A percentile compares a stretch with the other conserved stretches of the same genome.
Conservation (phyloP, 2,113 vertebrate species). For the Notiomystis cincta region DNA sequence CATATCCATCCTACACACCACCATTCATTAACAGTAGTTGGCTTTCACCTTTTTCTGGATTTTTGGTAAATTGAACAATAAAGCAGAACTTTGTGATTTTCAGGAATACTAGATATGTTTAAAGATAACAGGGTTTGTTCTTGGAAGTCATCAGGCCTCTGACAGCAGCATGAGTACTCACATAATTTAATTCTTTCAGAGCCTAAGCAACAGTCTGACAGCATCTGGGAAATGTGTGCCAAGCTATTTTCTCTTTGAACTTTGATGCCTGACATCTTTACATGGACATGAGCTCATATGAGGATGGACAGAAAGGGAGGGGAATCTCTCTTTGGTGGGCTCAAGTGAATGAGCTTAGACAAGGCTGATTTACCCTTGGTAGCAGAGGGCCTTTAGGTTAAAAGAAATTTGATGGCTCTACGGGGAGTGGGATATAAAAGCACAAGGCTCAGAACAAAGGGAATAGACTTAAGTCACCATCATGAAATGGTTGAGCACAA, state of each 20-base stretch:
- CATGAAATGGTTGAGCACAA: neutral
- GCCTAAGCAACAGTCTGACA: conserved; percentile 33
- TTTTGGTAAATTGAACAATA: neutral
- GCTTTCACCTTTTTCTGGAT: neutral
- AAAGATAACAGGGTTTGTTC: neutral
- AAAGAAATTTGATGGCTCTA: conserved; percentile 51
- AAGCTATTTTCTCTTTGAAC: conserved; percentile 58
- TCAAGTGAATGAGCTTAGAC: conserved; percentile 47
- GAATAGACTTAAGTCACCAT: neutral
- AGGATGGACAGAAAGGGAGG: conserved; percentile 40
- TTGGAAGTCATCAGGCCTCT: neutral
- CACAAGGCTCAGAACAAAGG: conserved; percentile 7
- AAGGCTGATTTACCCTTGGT: conserved; percentile 43
- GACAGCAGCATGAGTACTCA: conserved; percentile 7
- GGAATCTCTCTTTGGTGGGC: conserved; percentile 5
- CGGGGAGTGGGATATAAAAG: neutral
- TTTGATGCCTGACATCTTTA: conserved; percentile 39
- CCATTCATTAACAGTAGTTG: neutral
- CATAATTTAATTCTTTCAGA: conserved; percentile 50
- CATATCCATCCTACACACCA: neutral
- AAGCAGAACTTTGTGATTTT: neutral
- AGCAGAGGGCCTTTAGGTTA: conserved; percentile 36
- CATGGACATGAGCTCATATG: conserved; percentile 45
- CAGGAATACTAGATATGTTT: neutral
- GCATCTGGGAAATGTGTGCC: conserved; percentile 20